Conservation (phyloP, 2,113 vertebrate species). For the Crotalus horridus region DNA sequence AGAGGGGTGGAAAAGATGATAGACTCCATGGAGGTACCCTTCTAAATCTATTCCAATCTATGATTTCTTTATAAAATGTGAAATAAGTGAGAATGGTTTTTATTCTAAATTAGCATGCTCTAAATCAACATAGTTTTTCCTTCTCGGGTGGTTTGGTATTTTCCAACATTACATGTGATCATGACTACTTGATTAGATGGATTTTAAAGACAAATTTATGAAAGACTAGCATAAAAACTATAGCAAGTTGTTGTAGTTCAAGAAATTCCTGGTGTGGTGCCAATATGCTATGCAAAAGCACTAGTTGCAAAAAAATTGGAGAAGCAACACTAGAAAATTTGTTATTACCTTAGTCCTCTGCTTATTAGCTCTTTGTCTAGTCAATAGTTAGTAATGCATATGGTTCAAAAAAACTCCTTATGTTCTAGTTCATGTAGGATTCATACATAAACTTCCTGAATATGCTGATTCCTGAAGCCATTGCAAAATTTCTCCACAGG, state of each 20-base stretch:
- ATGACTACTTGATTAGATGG: neutral
- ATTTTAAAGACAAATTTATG: neutral
- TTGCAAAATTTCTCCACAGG: neutral
- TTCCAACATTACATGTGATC: neutral
- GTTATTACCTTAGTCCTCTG: neutral
- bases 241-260: neutral
- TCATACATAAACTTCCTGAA: neutral
- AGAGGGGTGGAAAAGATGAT: constrained; percentile 89
- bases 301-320: neutral
- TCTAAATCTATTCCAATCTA: neutral
- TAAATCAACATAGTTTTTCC: neutral
- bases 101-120: neutral
- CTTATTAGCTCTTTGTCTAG: neutral
- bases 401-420: neutral
- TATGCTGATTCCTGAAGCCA: neutral
- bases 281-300: neutral
- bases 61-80: rapidly evolving
- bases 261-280: neutral
- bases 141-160: neutral
- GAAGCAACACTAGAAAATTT: neutral
- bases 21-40: constrained; percentile 75
- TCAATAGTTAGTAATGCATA: neutral
- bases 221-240: neutral
- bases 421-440: neutral
- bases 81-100: rapidly evolving